A percentile compares a stretch with the other conserved stretches of the same genome.
Evolutionary conservation across 92 coral and sea anemone genomes (phyloP).

Genomic region (Palythoa grandis): DNA sequence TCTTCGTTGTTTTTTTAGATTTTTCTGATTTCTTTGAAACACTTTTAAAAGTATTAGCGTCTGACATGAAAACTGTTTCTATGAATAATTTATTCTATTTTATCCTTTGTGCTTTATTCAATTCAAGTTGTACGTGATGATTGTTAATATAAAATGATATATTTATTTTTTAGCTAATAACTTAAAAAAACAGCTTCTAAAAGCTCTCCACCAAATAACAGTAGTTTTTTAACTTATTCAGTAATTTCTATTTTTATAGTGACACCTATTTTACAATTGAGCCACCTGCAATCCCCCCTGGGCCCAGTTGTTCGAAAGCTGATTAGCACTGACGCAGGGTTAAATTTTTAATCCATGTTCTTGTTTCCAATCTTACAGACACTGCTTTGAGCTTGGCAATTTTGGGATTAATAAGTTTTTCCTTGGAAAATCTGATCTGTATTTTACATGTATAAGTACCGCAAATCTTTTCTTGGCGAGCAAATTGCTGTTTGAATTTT

Average conservation of each 20-base stretch:
- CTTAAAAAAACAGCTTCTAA: background rate
- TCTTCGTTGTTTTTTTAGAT: background rate
- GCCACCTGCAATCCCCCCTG: background rate
- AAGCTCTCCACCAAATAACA: background rate
- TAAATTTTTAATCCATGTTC: too few species aligned
- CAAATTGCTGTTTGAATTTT: too few species aligned
- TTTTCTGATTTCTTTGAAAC: background rate
- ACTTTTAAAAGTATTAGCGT: background rate
- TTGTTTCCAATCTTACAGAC: background rate
- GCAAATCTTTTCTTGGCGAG: too few species aligned
- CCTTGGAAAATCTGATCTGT: too few species aligned
- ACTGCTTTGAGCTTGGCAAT: too few species aligned
- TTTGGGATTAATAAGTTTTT: too few species aligned
- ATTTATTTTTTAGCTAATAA: background rate
- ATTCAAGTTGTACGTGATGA: background rate
- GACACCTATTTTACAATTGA: background rate
- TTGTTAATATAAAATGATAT: background rate
- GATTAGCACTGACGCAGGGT: too few species aligned
- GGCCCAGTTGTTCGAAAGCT: too few species aligned
- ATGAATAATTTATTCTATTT: slow-evolving; percentile 1
- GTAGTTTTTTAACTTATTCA: background rate
- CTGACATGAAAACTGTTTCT: background rate
- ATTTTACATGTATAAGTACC: too few species aligned
- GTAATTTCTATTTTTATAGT: background rate
- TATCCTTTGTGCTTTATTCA: background rate